phyloP scores from a whole-genome alignment of 2,113 vertebrate species.

The Phainopepla nitens region DNA sequence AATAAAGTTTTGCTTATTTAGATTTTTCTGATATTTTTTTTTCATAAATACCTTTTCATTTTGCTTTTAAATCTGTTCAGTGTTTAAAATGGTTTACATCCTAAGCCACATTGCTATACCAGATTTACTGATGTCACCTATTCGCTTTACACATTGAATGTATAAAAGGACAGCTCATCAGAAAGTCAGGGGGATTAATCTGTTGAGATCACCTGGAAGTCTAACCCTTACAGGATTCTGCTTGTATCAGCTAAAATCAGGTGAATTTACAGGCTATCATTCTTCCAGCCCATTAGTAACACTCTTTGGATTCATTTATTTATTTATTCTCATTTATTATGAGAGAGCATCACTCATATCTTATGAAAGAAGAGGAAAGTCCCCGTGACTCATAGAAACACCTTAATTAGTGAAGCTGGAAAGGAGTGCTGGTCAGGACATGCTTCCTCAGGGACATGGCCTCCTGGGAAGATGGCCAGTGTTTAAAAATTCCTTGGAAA shows the following conservation, averaged over 20 bases:
- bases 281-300: background rate
- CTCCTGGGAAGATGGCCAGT: slow-evolving; percentile 18
- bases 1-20: background rate
- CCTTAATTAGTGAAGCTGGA: slow-evolving; percentile 23
- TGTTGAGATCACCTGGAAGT: background rate
- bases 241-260: background rate
- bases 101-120: background rate
- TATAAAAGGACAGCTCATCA: background rate
- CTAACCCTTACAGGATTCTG: background rate
- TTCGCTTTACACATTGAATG: background rate
- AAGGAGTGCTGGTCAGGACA: background rate
- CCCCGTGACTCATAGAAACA: slow-evolving; percentile 52
- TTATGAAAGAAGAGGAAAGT: slow-evolving; percentile 56
- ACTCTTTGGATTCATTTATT: background rate
- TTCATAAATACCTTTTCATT: background rate
- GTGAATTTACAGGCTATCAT: background rate
- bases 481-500: slow-evolving; percentile 9
- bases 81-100: background rate
- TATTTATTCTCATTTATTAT: background rate
- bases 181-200: background rate
- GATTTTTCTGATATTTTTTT: background rate
- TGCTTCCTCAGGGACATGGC: background rate
- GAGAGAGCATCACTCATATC: background rate
- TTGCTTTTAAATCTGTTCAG: background rate
- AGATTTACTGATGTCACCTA: background rate